Percentiles rank a stretch among this genome's conserved stretches.
Evolutionary conservation across 2,888 invertebrate genomes (phyloP).

Genomic region (Acronicta leporina): DNA sequence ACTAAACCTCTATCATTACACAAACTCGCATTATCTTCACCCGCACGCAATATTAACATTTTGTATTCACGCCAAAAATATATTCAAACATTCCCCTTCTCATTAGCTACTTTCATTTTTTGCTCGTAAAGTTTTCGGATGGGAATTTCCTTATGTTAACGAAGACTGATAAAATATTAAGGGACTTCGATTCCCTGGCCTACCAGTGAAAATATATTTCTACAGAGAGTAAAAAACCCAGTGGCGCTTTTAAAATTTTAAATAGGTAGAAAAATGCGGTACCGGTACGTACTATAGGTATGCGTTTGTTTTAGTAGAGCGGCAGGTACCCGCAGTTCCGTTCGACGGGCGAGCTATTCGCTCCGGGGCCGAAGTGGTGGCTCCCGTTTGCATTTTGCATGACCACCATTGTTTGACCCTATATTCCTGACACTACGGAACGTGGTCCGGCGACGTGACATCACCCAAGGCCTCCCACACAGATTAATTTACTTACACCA

Average conservation of each 20-base stretch:
- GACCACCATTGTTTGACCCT: conserved; percentile 75
- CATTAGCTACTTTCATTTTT: conserved; percentile 68
- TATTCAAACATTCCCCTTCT: conserved; percentile 65
- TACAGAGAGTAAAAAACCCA: conserved; percentile 41
- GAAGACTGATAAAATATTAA: conserved; percentile 66
- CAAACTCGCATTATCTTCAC: conserved; percentile 61
- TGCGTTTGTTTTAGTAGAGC: conserved; percentile 68
- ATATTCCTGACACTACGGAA: conserved; percentile 59
- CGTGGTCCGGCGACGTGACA: conserved; percentile 42
- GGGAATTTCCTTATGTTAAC: conserved; percentile 61
- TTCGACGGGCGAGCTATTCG: conserved; percentile 61
- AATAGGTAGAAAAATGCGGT: conserved; percentile 65
- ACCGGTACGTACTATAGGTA: conserved; percentile 48
- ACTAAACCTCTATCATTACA: conserved; percentile 61
- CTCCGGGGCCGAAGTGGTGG: conserved; percentile 59
- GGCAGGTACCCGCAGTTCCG: conserved; percentile 67
- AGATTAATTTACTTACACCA: conserved; percentile 62
- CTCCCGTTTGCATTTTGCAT: conserved; percentile 78
- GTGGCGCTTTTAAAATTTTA: conserved; percentile 63
- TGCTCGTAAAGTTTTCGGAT: conserved; percentile 63
- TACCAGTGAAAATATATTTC: conserved; percentile 47
- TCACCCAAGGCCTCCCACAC: conserved; percentile 43
- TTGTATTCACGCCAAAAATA: conserved; percentile 64
- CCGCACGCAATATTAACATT: conserved; percentile 75
- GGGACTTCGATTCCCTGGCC: conserved; percentile 55